These are phyloP conservation scores for Acleris cristana DNA, from an alignment of 2,888 invertebrate genomes.

Conservation along the genomic window DNA sequence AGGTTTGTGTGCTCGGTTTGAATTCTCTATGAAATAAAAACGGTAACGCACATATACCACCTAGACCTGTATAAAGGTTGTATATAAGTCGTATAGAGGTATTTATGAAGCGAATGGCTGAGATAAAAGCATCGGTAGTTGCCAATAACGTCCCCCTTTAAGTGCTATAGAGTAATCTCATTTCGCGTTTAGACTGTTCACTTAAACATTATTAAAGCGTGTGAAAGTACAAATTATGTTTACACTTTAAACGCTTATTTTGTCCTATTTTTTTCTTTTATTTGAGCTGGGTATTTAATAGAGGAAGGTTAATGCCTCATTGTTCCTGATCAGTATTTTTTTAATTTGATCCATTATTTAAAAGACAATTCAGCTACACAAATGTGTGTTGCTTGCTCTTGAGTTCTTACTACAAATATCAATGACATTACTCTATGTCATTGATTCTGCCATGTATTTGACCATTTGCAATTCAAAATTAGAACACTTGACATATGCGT, in stretches of 20 bases:
- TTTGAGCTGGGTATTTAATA: no score
- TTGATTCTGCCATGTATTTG: background rate
- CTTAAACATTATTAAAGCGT: constrained; percentile 21
- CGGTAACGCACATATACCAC: background rate
- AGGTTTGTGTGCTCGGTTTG: no score
- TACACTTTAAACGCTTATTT: constrained; percentile 10
- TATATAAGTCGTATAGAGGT: constrained; percentile 14
- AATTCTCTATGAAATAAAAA: no score
- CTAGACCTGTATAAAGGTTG: constrained; percentile 5
- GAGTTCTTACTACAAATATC: no score
- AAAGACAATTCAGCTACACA: no score
- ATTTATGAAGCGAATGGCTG: background rate
- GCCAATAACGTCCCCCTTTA: constrained; percentile 32
- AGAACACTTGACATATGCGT: constrained; percentile 31
- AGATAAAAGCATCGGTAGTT: constrained; percentile 38
- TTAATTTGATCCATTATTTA: no score
- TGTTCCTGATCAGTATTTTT: no score
- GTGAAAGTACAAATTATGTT: constrained; percentile 18
- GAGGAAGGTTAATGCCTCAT: no score
- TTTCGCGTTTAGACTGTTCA: constrained; percentile 24
- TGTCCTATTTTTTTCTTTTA: constrained; percentile 1
- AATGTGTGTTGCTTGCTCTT: no score
- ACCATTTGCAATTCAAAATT: constrained; percentile 30
- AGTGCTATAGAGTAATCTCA: constrained; percentile 35
- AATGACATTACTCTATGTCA: no score